These are phyloP conservation scores for Drosophila paranaensis DNA, from an alignment of 2,888 invertebrate genomes.

Conservation along the genomic window DNA sequence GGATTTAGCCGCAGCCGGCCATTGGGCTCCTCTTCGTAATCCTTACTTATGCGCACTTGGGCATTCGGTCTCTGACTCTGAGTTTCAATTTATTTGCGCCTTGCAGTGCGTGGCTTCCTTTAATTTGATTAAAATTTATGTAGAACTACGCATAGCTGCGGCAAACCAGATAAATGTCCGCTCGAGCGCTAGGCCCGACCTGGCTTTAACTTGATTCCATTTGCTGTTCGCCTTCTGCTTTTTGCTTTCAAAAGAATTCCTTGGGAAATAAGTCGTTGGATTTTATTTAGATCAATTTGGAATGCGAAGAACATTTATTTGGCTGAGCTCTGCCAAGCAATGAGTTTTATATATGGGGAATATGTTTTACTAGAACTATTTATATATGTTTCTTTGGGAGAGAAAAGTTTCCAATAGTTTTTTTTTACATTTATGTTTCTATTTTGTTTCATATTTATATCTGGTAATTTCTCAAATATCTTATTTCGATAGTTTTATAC, in stretches of 20 bases:
- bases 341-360: not conserved
- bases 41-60: slow-evolving; percentile 74
- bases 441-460: too few species aligned
- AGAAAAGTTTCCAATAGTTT: not conserved
- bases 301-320: slow-evolving; percentile 2
- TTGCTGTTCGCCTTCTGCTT: not conserved
- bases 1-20: slow-evolving; percentile 28
- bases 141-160: slow-evolving; percentile 46
- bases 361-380: not conserved
- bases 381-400: not conserved
- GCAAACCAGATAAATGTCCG: slow-evolving; percentile 44
- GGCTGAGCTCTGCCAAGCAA: not conserved
- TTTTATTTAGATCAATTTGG: slow-evolving; percentile 2
- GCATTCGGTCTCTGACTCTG: slow-evolving; percentile 27
- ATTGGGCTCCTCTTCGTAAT: slow-evolving; percentile 53
- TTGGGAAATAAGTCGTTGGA: slow-evolving; percentile 18
- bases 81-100: slow-evolving; percentile 66
- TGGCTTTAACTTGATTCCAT: slow-evolving; percentile 8
- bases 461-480: too few species aligned
- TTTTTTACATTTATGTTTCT: too few species aligned
- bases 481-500: too few species aligned
- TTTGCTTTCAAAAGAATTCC: slow-evolving; percentile 12
- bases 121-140: slow-evolving; percentile 83
- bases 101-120: slow-evolving; percentile 62
- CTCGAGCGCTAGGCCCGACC: slow-evolving; percentile 8